phyloP scores from a whole-genome alignment of 2,113 vertebrate genomes.

The Columba livia region DNA sequence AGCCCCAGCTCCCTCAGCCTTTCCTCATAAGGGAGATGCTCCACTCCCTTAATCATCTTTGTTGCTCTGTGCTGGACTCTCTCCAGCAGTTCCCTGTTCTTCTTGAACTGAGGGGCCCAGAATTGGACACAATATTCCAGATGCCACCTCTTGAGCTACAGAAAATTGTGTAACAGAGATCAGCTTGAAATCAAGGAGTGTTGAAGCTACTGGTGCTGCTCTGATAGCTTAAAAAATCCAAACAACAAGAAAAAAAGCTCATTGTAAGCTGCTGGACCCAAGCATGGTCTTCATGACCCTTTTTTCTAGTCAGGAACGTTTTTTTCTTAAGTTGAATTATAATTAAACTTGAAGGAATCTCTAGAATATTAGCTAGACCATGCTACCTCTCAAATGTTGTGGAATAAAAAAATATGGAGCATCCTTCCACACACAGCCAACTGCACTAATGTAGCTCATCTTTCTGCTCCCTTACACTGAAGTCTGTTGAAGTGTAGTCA shows the following conservation, averaged over 20 bases:
- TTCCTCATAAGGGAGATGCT: too few relatives aligned
- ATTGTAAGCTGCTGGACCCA: neutral
- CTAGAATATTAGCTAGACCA: neutral
- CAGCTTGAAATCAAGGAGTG: neutral
- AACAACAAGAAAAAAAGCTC: neutral
- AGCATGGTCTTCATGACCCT: neutral
- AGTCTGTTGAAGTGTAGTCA: neutral
- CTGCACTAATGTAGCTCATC: neutral
- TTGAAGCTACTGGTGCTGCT: neutral
- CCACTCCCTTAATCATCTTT: too few relatives aligned
- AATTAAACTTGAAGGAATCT: neutral
- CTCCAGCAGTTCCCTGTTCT: too few relatives aligned
- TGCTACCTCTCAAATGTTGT: neutral
- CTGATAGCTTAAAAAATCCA: neutral
- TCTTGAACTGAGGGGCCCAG: too few relatives aligned
- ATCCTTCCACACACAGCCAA: neutral
- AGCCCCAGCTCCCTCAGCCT: too few relatives aligned
- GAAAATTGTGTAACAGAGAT: neutral
- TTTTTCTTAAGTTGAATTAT: neutral
- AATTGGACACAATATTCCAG: too few relatives aligned
- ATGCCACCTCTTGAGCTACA: neutral
- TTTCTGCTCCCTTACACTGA: neutral
- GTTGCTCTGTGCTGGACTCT: too few relatives aligned
- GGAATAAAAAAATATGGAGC: neutral
- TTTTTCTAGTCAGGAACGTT: neutral